These are phyloP conservation scores for Pluvianellus socialis DNA, from an alignment of 2,113 vertebrate species.

Conservation along the genomic window DNA sequence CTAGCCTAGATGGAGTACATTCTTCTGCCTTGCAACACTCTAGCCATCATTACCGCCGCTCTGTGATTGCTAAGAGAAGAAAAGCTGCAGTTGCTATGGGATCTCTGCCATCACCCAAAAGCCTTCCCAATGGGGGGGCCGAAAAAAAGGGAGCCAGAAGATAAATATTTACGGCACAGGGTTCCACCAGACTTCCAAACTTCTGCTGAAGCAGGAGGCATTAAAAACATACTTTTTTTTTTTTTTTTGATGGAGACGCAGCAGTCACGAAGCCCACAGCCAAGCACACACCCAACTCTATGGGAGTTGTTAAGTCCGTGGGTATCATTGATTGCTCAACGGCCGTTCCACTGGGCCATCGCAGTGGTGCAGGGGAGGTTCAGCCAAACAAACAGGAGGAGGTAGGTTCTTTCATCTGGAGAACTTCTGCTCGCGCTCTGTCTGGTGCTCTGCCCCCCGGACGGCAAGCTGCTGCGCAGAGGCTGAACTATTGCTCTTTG, in stretches of 20 bases:
- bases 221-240: not conserved
- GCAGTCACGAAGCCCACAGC: not conserved
- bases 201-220: not conserved
- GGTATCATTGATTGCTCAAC: not conserved
- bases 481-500: not conserved
- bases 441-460: not conserved
- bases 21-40: slow-evolving; percentile 8
- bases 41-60: not conserved
- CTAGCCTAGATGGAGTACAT: slow-evolving; percentile 20
- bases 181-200: not conserved
- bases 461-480: not conserved
- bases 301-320: not conserved
- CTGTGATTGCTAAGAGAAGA: not conserved
- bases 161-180: slow-evolving; percentile 33
- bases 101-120: slow-evolving; percentile 15
- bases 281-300: not conserved
- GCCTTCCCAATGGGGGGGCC: not conserved
- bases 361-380: not conserved
- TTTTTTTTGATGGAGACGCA: not conserved
- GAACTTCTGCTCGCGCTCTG: not conserved
- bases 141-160: not conserved
- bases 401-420: not conserved
- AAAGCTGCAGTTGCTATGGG: not conserved
- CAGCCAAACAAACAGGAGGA: not conserved
- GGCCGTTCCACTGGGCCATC: not conserved